phyloP scores from a whole-genome alignment of 1,140 invertebrate genomes.

The Drosophila sechellia region DNA sequence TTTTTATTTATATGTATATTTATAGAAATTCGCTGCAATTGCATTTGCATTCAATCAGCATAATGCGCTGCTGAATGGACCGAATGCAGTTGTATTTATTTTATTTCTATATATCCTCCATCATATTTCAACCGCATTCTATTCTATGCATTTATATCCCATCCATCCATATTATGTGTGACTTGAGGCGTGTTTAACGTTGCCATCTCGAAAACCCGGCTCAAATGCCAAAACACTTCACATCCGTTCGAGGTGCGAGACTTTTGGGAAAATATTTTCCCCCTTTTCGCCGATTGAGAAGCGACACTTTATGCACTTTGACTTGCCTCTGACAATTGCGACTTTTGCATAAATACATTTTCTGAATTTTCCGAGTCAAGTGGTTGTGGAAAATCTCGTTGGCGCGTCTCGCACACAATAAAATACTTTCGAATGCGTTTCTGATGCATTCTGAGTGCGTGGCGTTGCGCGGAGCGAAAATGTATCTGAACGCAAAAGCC shows the following conservation, averaged over 20 bases:
- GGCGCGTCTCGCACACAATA: conserved; percentile 33
- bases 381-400: conserved; percentile 52
- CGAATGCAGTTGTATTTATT: conserved; percentile 28
- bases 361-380: conserved; percentile 73
- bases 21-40: conserved; percentile 69
- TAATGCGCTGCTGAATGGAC: conserved; percentile 32
- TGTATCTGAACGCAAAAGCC: conserved; percentile 43
- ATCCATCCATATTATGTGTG: conserved; percentile 19
- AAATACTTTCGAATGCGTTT: conserved; percentile 65
- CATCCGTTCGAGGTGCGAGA: conserved; percentile 48
- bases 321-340: conserved; percentile 73
- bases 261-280: conserved; percentile 17
- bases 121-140: conserved; percentile 32
- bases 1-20: conserved; percentile 39
- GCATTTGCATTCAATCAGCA: conserved; percentile 75
- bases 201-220: conserved; percentile 51
- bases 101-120: conserved; percentile 20
- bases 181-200: conserved; percentile 1
- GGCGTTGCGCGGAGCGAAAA: conserved; percentile 33
- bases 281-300: conserved; percentile 48
- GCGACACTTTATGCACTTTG: conserved; percentile 71
- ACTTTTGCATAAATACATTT: conserved; percentile 83
- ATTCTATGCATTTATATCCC: conserved; percentile 19
- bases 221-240: conserved; percentile 77
- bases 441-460: conserved; percentile 42